These are phyloP conservation scores for Emydura subglobosa DNA, from an alignment of 2,113 vertebrate species.

Conservation along the genomic window DNA sequence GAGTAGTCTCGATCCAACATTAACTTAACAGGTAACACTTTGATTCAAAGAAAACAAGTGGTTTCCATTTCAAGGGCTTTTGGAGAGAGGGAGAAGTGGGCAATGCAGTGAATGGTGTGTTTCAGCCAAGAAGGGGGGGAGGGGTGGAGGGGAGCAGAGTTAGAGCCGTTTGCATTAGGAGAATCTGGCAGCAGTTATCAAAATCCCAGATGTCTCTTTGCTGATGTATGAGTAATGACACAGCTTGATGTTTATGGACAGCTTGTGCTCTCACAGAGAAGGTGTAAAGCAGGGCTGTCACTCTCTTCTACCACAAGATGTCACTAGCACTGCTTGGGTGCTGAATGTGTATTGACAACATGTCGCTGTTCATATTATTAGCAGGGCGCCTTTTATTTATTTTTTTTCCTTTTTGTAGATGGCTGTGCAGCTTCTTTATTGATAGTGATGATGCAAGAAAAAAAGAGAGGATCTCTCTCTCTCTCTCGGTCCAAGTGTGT, in stretches of 20 bases:
- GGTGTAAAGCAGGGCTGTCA: constrained; percentile 81
- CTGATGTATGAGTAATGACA: constrained; percentile 71
- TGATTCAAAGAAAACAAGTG: background rate
- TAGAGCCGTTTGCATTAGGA: background rate
- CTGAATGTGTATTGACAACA: constrained; percentile 78
- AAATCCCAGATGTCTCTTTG: constrained; percentile 1
- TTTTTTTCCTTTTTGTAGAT: constrained; percentile 64
- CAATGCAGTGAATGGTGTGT: background rate
- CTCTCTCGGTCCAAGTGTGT: background rate
- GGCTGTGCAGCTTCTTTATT: constrained; percentile 74
- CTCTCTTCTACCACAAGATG: constrained; percentile 80
- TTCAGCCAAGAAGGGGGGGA: background rate
- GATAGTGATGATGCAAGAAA: constrained; percentile 9
- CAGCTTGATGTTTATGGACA: constrained; percentile 77
- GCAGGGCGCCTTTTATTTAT: constrained; percentile 20
- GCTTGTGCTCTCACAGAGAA: constrained; percentile 80
- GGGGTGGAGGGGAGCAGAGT: background rate
- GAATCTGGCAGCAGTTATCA: background rate
- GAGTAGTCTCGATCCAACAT: background rate
- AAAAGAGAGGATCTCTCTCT: background rate
- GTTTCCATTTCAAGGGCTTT: background rate
- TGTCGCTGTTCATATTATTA: constrained; percentile 80
- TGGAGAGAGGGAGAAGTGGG: background rate
- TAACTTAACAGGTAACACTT: background rate
- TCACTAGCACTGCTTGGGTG: constrained; percentile 75